Base-by-base conservation (phyloP, 2,888 invertebrate species). In the Athrips mouffetella region DNA sequence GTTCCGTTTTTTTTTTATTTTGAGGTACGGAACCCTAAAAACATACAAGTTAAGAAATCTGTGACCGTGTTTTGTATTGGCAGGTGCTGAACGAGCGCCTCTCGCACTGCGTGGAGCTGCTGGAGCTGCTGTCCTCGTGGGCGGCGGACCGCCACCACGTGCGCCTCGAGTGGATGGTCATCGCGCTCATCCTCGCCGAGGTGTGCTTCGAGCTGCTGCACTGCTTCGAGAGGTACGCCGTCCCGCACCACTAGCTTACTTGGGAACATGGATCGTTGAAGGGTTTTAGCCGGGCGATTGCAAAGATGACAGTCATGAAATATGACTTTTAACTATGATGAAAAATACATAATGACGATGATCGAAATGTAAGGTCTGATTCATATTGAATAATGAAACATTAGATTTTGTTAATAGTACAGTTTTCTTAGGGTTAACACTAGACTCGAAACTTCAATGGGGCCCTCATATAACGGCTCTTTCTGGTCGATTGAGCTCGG, bases 161-260 rank as follows among this genome's bases (percentile, higher is more conserved):
- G 8, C 90, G 97, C 0, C 90, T 99, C 0, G 99, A 99, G 79
- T 97, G 97, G 97, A 98, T 98, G 95, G 98, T 99, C 58, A 99
- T 99, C 53, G 89, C 94, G 16, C 91, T 99, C 30, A 99, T 99
- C 81, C 92, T 97, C 90, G 95, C 98, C 0, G 98, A 99, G 86
- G 98, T 98, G 11, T 92, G 90, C 54, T 96, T 96, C 78, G 96
- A 96, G 82, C 88, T 92, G 47, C 79, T 96, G 42, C 96, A 96
- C 75, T 93, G 93, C 66, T 76, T 91, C 33, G 94, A 94, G 63
- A 88, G 92, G 70, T 93, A 90, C 49, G 44, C 21, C n/a, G n/a
- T 18, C 16, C 3, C 11, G 18, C 18, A 6, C 5, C 30, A 44
- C 20, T 44, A 44, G 29, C 20, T n/a, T 8, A 16, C 1, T 0